Base-by-base conservation (phyloP, 2,797 vertebrate species). In the Peromyscus attwateri region DNA sequence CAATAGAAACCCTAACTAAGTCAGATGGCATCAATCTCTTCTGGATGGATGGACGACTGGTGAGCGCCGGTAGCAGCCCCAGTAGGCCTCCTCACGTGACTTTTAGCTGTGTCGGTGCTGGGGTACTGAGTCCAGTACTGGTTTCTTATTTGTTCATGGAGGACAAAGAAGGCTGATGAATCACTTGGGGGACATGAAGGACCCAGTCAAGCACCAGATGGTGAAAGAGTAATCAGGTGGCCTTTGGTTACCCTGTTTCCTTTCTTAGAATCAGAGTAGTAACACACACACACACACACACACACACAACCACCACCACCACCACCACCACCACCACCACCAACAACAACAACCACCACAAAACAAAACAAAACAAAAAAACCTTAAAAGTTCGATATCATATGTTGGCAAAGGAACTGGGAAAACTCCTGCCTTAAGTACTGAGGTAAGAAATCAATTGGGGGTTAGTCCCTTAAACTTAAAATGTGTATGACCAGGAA, bases 391-490 rank as follows among this genome's bases (percentile, higher is more conserved):
- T 19, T 29, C 4, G 46, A 55, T 82, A n/a, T 80, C 55, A 10
- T 3, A 14, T 25, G 27, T 68, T 75, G 71, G 52, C 79, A 52
- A 76, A 40, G 57, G 66, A 34, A 84, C 34, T 76, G 34, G 55
- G 68, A 29, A 96, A 68, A 60, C 52, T 70, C 17, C 13, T 49
- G 11, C 31, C 52, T 88, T 66, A 46, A 43, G 62, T 64, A n/a
- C 16, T 49, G 7, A 13, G 5, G 43, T 91, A 52, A 87, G 52
- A 81, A 75, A 81, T 40, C 89, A 64, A 19, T 6, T n/a, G 83
- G 66, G 66, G 17, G 31, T 91, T 70, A 60, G 29, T 31, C 27
- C 11, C 88, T 92, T 89, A 90, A 77, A 95, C 43, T 71, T 87
- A 92, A 92, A 84, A 34, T 62, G 46, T 31, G 9, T 19, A 3